These are phyloP conservation scores for Drosophila tani DNA, from an alignment of 1,140 invertebrate species.

Conservation along the genomic window DNA sequence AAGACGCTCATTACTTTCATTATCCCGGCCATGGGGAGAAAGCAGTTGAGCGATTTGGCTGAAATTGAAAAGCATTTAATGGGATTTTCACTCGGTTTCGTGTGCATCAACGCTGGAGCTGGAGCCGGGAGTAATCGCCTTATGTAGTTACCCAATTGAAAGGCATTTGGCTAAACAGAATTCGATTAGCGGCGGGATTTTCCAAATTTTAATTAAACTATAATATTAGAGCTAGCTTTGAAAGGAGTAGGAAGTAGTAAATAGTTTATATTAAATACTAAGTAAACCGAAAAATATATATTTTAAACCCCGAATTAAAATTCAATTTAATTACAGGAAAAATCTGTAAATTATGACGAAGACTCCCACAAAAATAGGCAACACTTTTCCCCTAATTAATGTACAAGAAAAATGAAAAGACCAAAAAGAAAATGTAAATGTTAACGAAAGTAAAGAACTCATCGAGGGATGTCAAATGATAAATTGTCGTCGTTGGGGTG, in stretches of 20 bases:
- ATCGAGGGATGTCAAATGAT: conserved; percentile 38
- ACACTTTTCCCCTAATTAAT: conserved; percentile 60
- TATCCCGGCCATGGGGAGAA: conserved; percentile 21
- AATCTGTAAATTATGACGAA: not conserved
- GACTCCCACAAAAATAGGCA: conserved; percentile 49
- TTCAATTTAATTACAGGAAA: not conserved
- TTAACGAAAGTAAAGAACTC: conserved; percentile 52
- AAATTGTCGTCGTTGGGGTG: conserved; percentile 37
- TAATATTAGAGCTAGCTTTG: not conserved
- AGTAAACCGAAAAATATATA: too few species aligned
- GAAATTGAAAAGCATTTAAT: conserved; percentile 54
- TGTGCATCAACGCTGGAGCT: conserved; percentile 24
- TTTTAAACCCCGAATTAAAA: not conserved
- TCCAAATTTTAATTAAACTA: conserved; percentile 2
- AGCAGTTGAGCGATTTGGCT: conserved; percentile 44
- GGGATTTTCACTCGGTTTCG: conserved; percentile 51
- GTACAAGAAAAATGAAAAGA: conserved; percentile 13
- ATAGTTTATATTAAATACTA: too few species aligned
- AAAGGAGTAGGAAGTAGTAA: not conserved
- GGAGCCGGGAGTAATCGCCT: conserved; percentile 32
- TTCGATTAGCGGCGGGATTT: conserved; percentile 25
- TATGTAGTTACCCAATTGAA: conserved; percentile 60
- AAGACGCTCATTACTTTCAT: conserved; percentile 59
- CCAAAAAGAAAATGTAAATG: conserved; percentile 42
- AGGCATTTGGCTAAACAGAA: conserved; percentile 55